Evolutionary conservation across 2,113 vertebrate genomes (phyloP), one percentile per base, ranked within the genome.

Genomic region (Cyphotilapia sp.): DNA sequence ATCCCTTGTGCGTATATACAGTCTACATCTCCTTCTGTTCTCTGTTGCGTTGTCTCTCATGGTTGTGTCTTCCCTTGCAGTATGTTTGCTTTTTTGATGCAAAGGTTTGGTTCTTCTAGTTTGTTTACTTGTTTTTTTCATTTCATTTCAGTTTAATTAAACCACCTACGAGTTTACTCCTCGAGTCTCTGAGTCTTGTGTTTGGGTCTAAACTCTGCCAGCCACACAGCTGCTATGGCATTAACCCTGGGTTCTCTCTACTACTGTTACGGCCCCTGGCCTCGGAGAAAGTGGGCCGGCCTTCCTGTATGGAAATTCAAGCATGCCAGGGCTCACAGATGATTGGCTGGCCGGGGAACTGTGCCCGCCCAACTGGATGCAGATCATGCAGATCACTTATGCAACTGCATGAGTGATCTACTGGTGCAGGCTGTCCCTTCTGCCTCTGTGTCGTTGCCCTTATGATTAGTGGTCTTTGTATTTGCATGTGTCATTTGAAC

Each of bases 231-330:
- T 56, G 56, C 24, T 24, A 8, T 31, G 57, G 57, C 14, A 31
- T 61, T 9, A 31, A 0, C 57, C 14, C 27, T 10, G 0, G 14
- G 27, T 17, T 31, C 2, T 31, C 27, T 59, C 27, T 56, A 56
- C n/a, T 22, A 54, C 54, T 31, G 27, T 59, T 31, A 59, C 8
- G 3, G 57, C 3, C 5, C 27, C 57, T 2, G 7, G 11, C 22
- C 22, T 24, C 11, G 2, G 11, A 59, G 57, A 31, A 61, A 31
- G 57, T 61, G 27, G 17, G 59, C 59, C 4, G 6, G 31, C 2
- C 59, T 61, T 61, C 9, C 57, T 61, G 0, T 61, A 33, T 61
- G 16, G 27, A 31, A 61, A 61, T 6, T 61, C 57, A 61, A 61
- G 16, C 9, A 19, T 19, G 27, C 57, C 2, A 59, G 5, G 57